Conservation (phyloP, 1,140 invertebrate genomes). For the Brachystomella parvula region DNA sequence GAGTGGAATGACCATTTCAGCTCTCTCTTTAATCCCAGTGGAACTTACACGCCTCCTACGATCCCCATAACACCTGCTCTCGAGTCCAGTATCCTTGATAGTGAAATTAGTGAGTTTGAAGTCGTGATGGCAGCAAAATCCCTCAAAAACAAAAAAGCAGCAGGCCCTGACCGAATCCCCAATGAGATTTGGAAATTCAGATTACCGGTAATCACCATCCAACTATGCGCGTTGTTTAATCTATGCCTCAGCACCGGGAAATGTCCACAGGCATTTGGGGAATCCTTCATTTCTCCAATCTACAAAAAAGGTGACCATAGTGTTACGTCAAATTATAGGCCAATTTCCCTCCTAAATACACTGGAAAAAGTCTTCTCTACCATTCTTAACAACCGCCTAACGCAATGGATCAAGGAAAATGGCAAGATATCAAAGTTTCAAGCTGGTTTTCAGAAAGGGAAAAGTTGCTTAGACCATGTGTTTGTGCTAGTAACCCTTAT, state of each 20-base stretch:
- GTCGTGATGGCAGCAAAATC: conserved; percentile 19
- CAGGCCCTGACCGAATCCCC: conserved; percentile 36
- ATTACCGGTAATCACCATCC: background rate
- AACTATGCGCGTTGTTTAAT: conserved; percentile 11
- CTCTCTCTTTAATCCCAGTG: background rate
- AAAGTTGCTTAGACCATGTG: conserved; percentile 37
- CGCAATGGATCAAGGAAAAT: conserved; percentile 26
- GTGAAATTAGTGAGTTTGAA: conserved; percentile 5
- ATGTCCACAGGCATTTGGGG: conserved; percentile 15
- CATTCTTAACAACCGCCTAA: conserved; percentile 35
- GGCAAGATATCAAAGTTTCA: conserved; percentile 35
- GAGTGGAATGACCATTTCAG: background rate
- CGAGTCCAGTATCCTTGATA: background rate
- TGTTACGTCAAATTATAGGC: conserved; percentile 36
- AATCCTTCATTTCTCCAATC: conserved; percentile 22
- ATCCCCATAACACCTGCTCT: background rate
- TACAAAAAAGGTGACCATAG: conserved; percentile 35
- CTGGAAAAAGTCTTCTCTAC: conserved; percentile 35
- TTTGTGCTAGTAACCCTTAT: conserved; percentile 25
- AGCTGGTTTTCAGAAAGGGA: conserved; percentile 36
- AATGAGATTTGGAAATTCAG: conserved; percentile 35
- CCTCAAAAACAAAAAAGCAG: conserved; percentile 34
- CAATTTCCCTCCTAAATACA: conserved; percentile 38
- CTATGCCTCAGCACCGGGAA: background rate
- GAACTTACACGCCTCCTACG: background rate